Conservation (phyloP, 2,888 invertebrate genomes). For the Aleiodes testaceus region DNA sequence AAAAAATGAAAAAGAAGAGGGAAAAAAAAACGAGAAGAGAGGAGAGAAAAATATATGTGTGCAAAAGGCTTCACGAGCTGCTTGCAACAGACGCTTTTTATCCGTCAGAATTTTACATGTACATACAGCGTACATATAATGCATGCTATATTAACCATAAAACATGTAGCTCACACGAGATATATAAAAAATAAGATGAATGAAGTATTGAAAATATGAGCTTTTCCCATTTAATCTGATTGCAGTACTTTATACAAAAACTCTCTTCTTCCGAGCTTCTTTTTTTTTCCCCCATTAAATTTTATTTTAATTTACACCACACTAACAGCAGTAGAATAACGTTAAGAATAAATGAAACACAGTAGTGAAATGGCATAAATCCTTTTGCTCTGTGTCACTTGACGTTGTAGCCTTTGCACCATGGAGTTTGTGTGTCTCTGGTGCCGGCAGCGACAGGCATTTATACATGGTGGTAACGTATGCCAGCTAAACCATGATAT, state of each 20-base stretch:
- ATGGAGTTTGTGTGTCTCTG: slow-evolving; percentile 14
- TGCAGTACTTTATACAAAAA: no score
- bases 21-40: neutral
- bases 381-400: slow-evolving; percentile 16
- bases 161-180: neutral
- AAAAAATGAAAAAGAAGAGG: neutral
- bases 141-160: neutral
- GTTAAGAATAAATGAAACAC: neutral
- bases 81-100: slow-evolving; percentile 26
- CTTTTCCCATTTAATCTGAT: neutral
- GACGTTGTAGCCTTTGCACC: slow-evolving; percentile 12
- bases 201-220: neutral
- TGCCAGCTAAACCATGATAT: slow-evolving; percentile 47
- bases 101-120: slow-evolving; percentile 16
- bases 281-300: neutral
- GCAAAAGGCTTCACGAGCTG: neutral
- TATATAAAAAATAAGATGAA: neutral
- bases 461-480: slow-evolving; percentile 42
- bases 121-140: neutral
- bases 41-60: neutral
- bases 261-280: no score
- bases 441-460: slow-evolving; percentile 38
- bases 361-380: slow-evolving; percentile 17
- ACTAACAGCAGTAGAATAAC: neutral
- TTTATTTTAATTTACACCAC: neutral